These are phyloP conservation scores for Ephestia elutella DNA, from an alignment of 1,140 invertebrate genomes.

Conservation along the genomic window DNA sequence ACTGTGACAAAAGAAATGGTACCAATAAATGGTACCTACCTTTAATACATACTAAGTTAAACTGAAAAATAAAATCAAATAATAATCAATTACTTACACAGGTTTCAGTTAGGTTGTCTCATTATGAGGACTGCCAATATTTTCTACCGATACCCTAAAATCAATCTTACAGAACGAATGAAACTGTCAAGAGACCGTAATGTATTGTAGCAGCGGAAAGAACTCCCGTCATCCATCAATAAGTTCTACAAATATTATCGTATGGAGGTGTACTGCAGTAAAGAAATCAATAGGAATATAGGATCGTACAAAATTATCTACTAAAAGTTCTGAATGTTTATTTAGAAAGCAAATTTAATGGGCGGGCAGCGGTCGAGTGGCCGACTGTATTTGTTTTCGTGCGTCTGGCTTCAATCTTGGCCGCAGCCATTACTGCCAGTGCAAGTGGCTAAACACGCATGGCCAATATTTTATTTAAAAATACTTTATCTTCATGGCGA, in stretches of 20 bases:
- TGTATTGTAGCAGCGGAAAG: no score
- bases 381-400: conserved; percentile 18
- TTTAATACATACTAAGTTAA: no score
- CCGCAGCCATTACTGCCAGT: conserved; percentile 6
- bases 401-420: conserved; percentile 18
- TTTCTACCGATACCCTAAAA: no score
- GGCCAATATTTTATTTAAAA: conserved; percentile 7
- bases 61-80: no score
- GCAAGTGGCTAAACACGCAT: conserved; percentile 7
- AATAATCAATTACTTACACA: no score
- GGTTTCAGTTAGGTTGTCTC: no score
- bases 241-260: no score
- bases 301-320: conserved; percentile 14
- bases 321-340: conserved; percentile 16
- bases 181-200: no score
- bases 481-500: neutral
- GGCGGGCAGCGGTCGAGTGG: conserved; percentile 11
- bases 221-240: no score
- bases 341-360: conserved; percentile 26
- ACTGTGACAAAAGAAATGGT: no score
- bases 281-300: neutral
- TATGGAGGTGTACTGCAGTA: neutral
- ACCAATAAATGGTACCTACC: no score
- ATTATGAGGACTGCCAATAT: neutral
- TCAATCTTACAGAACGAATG: no score